phyloP scores from a whole-genome alignment of 2,113 vertebrate genomes.

The Myrmophylax atrothorax region DNA sequence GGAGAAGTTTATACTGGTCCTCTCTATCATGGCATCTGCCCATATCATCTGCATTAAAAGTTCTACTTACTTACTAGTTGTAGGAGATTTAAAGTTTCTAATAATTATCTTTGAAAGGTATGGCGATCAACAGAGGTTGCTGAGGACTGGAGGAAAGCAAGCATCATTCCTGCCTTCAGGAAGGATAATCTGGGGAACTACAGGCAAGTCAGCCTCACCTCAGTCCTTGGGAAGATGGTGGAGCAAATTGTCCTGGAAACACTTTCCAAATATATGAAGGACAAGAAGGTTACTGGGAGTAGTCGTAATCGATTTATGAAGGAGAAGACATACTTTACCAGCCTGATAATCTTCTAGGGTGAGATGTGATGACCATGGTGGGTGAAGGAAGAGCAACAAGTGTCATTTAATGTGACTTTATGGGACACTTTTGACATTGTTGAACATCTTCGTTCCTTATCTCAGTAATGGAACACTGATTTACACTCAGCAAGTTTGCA shows the following conservation, averaged over 20 bases:
- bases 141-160: not conserved
- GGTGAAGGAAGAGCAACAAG: not conserved
- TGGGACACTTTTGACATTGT: not conserved
- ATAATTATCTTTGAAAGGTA: constrained; percentile 31
- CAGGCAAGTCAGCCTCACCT: not conserved
- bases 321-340: not conserved
- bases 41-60: not conserved
- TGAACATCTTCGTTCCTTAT: not conserved
- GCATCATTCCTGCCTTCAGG: not conserved
- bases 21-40: not conserved
- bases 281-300: not conserved
- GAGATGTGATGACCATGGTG: not conserved
- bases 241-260: not conserved
- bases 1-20: not conserved
- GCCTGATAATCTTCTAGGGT: not conserved
- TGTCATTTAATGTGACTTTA: not conserved
- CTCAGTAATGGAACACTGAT: not conserved
- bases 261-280: not conserved
- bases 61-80: not conserved
- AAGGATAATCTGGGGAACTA: not conserved
- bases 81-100: not conserved
- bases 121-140: not conserved
- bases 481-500: not conserved
- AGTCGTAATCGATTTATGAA: not conserved
- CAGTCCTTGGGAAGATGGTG: not conserved